These are phyloP conservation scores for Nasonovia ribisnigri DNA, from an alignment of 2,888 invertebrate genomes.

Conservation along the genomic window DNA sequence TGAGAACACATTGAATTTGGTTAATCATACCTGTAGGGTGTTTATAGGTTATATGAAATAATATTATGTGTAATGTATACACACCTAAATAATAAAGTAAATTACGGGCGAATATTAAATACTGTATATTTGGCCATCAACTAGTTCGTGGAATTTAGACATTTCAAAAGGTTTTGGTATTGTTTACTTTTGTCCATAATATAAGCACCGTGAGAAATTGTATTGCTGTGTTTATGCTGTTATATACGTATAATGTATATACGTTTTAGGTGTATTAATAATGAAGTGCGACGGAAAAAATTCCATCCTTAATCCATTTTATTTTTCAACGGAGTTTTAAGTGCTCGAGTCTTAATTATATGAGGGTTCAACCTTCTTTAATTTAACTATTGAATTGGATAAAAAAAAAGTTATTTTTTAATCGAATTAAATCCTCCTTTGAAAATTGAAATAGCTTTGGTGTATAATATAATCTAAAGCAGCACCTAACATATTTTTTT, in stretches of 20 bases:
- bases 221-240: neutral
- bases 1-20: neutral
- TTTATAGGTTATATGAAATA: neutral
- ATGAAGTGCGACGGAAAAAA: neutral
- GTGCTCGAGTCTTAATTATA: constrained; percentile 26
- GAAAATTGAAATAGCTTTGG: neutral
- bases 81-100: neutral
- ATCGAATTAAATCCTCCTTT: constrained; percentile 2
- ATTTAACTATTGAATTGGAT: constrained; percentile 35
- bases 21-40: neutral
- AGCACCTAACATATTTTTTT: neutral
- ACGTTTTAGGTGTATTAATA: neutral
- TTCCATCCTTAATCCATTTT: neutral
- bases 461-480: neutral
- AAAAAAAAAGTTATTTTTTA: constrained; percentile 23
- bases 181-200: neutral
- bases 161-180: neutral
- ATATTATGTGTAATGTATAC: neutral
- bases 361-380: neutral
- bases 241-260: neutral
- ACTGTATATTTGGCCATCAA: neutral
- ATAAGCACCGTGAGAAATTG: constrained; percentile 33
- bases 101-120: neutral
- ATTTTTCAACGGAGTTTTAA: constrained; percentile 19
- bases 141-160: neutral